Base-by-base conservation (phyloP, 2,797 vertebrate genomes). In the Alosa sapidissima region DNA sequence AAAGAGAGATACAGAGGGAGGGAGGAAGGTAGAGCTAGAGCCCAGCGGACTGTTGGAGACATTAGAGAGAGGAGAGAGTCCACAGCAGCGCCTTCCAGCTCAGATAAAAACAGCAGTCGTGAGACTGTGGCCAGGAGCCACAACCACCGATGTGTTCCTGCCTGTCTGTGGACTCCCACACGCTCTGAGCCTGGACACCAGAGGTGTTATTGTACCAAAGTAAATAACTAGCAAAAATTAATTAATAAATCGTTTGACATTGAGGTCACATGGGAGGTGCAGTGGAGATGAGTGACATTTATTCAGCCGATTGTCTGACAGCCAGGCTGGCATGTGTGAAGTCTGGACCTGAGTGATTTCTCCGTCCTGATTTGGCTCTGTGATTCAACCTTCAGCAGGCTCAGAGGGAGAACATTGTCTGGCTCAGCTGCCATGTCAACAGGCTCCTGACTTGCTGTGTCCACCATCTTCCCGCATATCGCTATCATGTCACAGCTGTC, bases 291-390 rank as follows among this genome's bases (percentile, higher is more conserved):
- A 81, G 60, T 82, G 81, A 81, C 24, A 60, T 52, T 41, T 83
- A 86, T 86, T 83, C 36, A 41, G 52, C 54, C 36, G 72, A 33
- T 47, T 36, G 84, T 55, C 51, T 81, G 85, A 83, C 72, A 81
- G 47, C 28, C 21, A 84, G 49, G 58, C 58, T 60, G 24, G 51
- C 81, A 10, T 45, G 16, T 33, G 68, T 19, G 68, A 68, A 45
- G 78, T 55, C 16, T 84, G 84, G 84, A 68, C 41, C 81, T 41
- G 24, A 72, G 24, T 13, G 75, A n/a, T 65, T 11, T 83, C 14
- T 62, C 10, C 45, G 72, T 48, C 55, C 52, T 49, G 47, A 10
- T 55, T 14, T 81, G 62, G 68, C 49, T 36, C 7, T 47, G 6
- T 47, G 19, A 47, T 47, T 78, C 72, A 78, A 78, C 72, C 72